A percentile compares a stretch with the other conserved stretches of the same genome.
These are phyloP conservation scores for Cinclus cinclus DNA, from an alignment of 2,113 vertebrate species.

Conservation along the genomic window DNA sequence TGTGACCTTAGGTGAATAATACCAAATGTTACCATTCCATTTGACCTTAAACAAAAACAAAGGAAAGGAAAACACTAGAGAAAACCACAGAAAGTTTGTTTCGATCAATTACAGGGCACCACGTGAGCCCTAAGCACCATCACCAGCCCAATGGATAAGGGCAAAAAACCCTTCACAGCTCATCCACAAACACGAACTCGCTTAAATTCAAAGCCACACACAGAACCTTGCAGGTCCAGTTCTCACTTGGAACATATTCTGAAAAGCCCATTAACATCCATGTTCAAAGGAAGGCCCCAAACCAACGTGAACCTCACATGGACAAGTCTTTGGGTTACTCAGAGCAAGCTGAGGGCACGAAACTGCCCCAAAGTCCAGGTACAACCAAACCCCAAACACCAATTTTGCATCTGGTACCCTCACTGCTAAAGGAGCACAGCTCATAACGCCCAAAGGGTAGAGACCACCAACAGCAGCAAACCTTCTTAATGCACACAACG, in stretches of 20 bases:
- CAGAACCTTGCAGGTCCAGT: neutral
- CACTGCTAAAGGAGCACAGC: neutral
- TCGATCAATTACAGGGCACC: neutral
- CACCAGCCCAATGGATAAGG: neutral
- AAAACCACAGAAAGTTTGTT: constrained; percentile 1
- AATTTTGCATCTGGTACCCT: neutral
- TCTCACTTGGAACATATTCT: accelerated
- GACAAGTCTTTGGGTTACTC: neutral
- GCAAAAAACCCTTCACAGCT: neutral
- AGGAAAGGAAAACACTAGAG: neutral
- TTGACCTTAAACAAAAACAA: neutral
- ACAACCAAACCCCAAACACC: neutral
- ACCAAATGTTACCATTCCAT: neutral
- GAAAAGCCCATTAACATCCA: accelerated
- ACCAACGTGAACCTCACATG: accelerated
- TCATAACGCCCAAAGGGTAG: neutral
- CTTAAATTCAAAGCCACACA: neutral
- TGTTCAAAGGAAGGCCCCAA: neutral
- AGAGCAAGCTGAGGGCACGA: accelerated
- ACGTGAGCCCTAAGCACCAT: neutral
- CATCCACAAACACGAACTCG: neutral
- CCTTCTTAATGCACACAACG: accelerated
- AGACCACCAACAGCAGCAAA: neutral
- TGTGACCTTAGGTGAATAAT: neutral
- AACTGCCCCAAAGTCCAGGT: neutral